Conservation (phyloP, 2,797 vertebrate genomes). For the Chiloscyllium punctatum region DNA sequence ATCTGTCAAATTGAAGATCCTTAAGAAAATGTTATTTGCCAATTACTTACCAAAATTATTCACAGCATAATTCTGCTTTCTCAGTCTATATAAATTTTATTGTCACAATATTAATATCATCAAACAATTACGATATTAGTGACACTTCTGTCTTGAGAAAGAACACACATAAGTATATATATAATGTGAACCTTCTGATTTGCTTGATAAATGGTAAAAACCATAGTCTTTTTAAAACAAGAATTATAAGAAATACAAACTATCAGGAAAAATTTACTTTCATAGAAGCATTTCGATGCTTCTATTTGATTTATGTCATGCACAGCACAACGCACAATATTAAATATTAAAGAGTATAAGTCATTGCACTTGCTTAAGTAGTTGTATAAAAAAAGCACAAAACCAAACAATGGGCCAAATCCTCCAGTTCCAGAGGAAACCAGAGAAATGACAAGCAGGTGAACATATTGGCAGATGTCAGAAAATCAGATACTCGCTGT, state of each 20-base stretch:
- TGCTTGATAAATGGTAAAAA: neutral
- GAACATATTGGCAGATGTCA: too few relatives aligned
- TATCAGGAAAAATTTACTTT: neutral
- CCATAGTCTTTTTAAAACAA: neutral
- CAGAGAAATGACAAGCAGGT: too few relatives aligned
- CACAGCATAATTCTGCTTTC: neutral
- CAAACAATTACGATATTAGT: too few relatives aligned
- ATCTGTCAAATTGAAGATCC: neutral
- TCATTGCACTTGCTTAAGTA: neutral
- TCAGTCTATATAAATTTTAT: neutral
- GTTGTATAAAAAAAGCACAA: neutral
- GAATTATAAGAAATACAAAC: neutral
- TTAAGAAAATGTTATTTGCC: neutral
- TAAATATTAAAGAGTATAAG: neutral
- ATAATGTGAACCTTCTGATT: neutral
- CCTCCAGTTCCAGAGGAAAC: too few relatives aligned
- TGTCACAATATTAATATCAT: neutral
- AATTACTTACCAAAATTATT: neutral
- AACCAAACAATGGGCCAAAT: too few relatives aligned
- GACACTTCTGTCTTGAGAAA: too few relatives aligned
- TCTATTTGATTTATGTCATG: neutral
- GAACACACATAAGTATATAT: neutral
- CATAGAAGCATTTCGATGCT: neutral
- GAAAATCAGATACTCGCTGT: too few relatives aligned
- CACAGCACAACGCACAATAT: neutral